Conservation (phyloP, 2,888 invertebrate genomes). For the Heteropelma amictum region DNA sequence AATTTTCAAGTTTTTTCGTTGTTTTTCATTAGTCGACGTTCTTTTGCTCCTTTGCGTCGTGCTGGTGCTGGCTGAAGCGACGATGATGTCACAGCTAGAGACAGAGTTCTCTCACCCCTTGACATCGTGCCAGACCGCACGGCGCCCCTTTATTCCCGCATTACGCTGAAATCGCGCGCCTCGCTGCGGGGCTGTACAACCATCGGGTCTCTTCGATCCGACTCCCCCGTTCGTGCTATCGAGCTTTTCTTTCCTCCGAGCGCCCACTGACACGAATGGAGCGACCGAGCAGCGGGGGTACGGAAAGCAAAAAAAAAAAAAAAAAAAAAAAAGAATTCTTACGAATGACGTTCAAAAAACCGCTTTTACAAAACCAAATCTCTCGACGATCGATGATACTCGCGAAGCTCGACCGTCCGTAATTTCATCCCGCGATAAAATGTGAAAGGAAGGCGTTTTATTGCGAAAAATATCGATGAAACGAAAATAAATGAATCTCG, state of each 20-base stretch:
- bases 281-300: slow-evolving; percentile 5
- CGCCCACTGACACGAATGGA: slow-evolving; percentile 16
- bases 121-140: slow-evolving; percentile 63
- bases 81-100: not conserved
- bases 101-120: slow-evolving; percentile 63
- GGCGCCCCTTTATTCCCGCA: slow-evolving; percentile 59
- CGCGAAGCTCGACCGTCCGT: too few species aligned
- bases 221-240: slow-evolving; percentile 22
- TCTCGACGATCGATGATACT: too few species aligned
- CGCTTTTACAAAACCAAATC: too few species aligned
- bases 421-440: too few species aligned
- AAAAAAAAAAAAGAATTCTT: too few species aligned
- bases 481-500: too few species aligned
- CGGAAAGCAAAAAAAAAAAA: slow-evolving; percentile 3
- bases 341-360: too few species aligned
- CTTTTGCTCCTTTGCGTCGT: too few species aligned
- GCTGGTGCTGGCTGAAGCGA: not conserved
- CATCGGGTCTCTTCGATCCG: slow-evolving; percentile 48
- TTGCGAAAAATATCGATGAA: too few species aligned
- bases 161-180: slow-evolving; percentile 32
- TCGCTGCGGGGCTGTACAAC: not conserved
- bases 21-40: too few species aligned
- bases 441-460: too few species aligned
- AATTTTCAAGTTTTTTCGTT: too few species aligned
- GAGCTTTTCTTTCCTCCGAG: not conserved